Percentiles rank a stretch among this genome's conserved stretches.
These are phyloP conservation scores for Telmatherina bonti DNA, from an alignment of 2,797 vertebrate genomes.

Conservation along the genomic window DNA sequence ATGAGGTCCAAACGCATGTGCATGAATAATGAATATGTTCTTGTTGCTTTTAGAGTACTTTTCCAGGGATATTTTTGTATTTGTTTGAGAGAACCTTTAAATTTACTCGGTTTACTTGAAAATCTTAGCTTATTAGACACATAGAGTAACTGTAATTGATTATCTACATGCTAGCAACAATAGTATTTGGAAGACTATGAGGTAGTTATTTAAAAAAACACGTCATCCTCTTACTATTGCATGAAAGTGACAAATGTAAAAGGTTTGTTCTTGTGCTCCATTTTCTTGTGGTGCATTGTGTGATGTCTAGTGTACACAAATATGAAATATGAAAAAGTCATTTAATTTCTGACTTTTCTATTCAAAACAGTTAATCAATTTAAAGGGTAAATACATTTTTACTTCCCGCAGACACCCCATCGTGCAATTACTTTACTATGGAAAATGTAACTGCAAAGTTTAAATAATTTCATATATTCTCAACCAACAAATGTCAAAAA, in stretches of 20 bases:
- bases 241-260: constrained; percentile 4
- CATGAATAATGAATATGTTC: background rate
- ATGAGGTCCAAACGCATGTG: constrained; percentile 16
- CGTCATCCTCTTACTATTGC: background rate
- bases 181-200: background rate
- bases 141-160: background rate
- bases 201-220: background rate
- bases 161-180: background rate
- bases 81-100: background rate
- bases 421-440: background rate
- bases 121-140: background rate
- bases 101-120: background rate
- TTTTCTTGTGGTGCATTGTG: background rate
- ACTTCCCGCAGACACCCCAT: background rate
- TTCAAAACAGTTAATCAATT: background rate
- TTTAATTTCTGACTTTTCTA: background rate
- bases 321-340: background rate
- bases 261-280: background rate
- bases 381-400: background rate
- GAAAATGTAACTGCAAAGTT: background rate
- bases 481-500: too few relatives aligned
- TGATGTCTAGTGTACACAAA: background rate
- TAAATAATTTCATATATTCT: background rate
- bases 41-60: background rate
- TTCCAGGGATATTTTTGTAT: background rate